Percentiles rank a stretch among this genome's conserved stretches.
Conservation (phyloP, 1,140 invertebrate species). For the Cepaea nemoralis region DNA sequence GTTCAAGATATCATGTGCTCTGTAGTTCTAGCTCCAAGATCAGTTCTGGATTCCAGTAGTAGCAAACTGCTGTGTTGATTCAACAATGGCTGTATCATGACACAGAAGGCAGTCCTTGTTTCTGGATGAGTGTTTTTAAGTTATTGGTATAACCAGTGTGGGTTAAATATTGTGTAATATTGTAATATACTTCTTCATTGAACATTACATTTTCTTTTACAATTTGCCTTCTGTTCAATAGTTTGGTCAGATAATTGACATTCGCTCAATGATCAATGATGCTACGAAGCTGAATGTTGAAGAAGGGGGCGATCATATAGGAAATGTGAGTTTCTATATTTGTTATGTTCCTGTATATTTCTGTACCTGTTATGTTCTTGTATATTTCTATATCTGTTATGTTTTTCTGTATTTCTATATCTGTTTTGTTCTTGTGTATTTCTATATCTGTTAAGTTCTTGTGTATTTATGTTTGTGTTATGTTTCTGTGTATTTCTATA, state of each 20-base stretch:
- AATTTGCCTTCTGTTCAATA: slow-evolving; percentile 48
- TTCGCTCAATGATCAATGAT: slow-evolving; percentile 71
- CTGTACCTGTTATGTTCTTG: not conserved
- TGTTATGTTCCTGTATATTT: not conserved
- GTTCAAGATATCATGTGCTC: too few species aligned
- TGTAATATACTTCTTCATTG: not conserved
- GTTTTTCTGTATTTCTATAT: not conserved
- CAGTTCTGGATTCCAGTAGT: too few species aligned
- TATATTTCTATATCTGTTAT: not conserved
- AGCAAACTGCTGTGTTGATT: too few species aligned
- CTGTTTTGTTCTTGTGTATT: not conserved
- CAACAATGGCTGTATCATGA: too few species aligned
- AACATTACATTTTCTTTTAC: not conserved
- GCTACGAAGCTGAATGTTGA: slow-evolving; percentile 69
- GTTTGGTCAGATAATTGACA: slow-evolving; percentile 72
- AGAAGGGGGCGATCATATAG: slow-evolving; percentile 58
- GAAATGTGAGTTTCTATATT: slow-evolving; percentile 28
- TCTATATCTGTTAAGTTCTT: too few species aligned
- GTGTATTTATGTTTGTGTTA: too few species aligned
- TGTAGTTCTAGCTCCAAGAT: too few species aligned
- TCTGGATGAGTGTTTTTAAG: too few species aligned
- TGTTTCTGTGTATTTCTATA: too few species aligned
- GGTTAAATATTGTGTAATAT: not conserved
- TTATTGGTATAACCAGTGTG: too few species aligned
- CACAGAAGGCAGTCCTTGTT: too few species aligned